Base-by-base conservation (phyloP, 2,888 invertebrate genomes). In the Brenthis daphne region DNA sequence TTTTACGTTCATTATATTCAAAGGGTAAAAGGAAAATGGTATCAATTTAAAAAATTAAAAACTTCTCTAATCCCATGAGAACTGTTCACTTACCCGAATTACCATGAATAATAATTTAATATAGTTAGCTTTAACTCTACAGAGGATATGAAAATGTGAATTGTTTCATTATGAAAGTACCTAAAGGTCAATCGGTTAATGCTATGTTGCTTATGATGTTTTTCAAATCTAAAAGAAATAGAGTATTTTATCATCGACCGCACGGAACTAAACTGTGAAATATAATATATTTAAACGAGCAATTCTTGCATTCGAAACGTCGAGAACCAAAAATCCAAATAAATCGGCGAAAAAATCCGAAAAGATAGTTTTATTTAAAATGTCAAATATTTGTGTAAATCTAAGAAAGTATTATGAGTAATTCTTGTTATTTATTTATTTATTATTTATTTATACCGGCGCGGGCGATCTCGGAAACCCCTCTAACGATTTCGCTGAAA, bases 131-230 rank as follows among this genome's bases (percentile, higher is more conserved):
- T 65, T 20, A 61, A 70, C 68, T 51, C 72, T 58, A 68, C 24
- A 33, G 70, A 55, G 72, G 57, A 61, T 66, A 68, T 64, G 54
- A 55, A 71, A 63, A 65, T 65, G 64, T 63, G 54, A 60, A 70
- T 58, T 67, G 57, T 71, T 71, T 57, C 71, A 71, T 71, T 68
- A 71, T 55, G 63, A 29, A 58, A 65, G 65, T 54, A 20, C 20
- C 20, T 20, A 53, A 61, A 11, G 53, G 64, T 66, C 63, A 57
- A 57, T 20, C 6, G 60, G 48, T 57, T 68, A 47, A 37, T 48
- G 43, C 56, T 50, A 60, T 65, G n/a, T 29, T 65, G 60, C 65
- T 68, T 43, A 63, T 63, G 53, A 20, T 37, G 2, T 4, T 51
- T 16, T 43, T 43, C 37, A 43, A 43, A 11, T 43, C 37, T 53